These are phyloP conservation scores for Alcedo quadribrachys DNA, from an alignment of 2,797 vertebrate species.

Conservation along the genomic window DNA sequence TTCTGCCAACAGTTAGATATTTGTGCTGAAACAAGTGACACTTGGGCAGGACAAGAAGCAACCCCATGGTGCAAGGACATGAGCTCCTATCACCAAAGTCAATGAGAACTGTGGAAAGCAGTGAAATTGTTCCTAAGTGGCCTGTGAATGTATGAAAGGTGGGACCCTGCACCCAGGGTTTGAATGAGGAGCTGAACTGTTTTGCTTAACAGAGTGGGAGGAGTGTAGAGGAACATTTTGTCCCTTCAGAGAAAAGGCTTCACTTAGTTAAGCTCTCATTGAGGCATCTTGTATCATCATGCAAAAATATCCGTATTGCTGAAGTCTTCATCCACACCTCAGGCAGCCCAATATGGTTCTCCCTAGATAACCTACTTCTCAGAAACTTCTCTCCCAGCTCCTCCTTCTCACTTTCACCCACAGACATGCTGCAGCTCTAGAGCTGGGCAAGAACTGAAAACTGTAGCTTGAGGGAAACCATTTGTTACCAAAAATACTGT, in stretches of 20 bases:
- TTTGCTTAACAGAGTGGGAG: not conserved
- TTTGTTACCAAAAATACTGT: not conserved
- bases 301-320: slow-evolving; percentile 41
- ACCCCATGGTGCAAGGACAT: accelerated
- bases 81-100: not conserved
- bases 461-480: not conserved
- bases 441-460: not conserved
- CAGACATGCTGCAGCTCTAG: slow-evolving; percentile 41
- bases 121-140: not conserved
- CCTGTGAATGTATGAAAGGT: not conserved
- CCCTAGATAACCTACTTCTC: slow-evolving; percentile 29
- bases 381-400: slow-evolving; percentile 9
- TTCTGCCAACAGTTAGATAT: not conserved
- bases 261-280: not conserved
- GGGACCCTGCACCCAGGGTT: not conserved
- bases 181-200: not conserved
- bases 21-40: not conserved
- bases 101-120: not conserved
- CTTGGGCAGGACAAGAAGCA: not conserved
- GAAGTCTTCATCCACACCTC: slow-evolving; percentile 43
- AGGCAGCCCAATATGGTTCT: slow-evolving; percentile 36
- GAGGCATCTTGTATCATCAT: not conserved
- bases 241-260: slow-evolving; percentile 3
- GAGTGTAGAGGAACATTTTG: not conserved
- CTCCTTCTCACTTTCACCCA: slow-evolving; percentile 54